Percentiles rank a stretch among this genome's conserved stretches.
phyloP scores from a whole-genome alignment of 2,113 vertebrate genomes.

The Toxotes chatareus region DNA sequence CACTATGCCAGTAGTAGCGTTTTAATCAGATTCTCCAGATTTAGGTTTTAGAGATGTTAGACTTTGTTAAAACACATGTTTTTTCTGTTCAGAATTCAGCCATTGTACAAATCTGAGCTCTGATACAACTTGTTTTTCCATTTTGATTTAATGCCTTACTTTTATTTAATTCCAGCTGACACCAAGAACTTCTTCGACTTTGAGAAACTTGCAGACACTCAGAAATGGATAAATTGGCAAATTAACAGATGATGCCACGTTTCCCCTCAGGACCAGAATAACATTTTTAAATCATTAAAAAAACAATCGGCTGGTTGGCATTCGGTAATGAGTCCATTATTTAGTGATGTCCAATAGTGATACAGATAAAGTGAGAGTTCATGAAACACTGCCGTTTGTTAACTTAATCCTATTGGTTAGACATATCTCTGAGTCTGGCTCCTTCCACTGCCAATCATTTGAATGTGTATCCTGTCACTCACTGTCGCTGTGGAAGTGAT shows the following conservation, averaged over 20 bases:
- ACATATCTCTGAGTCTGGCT: no score
- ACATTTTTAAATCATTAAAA: not conserved
- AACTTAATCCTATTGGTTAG: no score
- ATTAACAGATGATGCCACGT: slow-evolving; percentile 39
- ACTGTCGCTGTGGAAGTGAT: no score
- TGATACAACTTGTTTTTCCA: not conserved
- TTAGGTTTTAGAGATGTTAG: slow-evolving; percentile 3
- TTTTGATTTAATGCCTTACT: not conserved
- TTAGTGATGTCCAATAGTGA: no score
- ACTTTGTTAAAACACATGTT: not conserved
- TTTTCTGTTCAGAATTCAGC: slow-evolving; percentile 18
- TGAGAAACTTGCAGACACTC: slow-evolving; percentile 42
- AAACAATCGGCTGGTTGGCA: not conserved
- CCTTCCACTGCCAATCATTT: no score
- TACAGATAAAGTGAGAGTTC: no score
- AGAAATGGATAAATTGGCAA: not conserved
- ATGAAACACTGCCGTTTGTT: no score
- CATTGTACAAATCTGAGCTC: not conserved
- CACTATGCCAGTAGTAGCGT: not conserved
- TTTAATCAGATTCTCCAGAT: not conserved
- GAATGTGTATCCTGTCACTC: no score
- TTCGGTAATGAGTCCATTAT: slow-evolving; percentile 22
- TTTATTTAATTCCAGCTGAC: slow-evolving; percentile 14
- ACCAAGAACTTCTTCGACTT: slow-evolving; percentile 23
- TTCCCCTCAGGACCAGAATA: slow-evolving; percentile 43